Base-by-base conservation (phyloP, 2,113 vertebrate genomes). In the Pao palembangensis region DNA sequence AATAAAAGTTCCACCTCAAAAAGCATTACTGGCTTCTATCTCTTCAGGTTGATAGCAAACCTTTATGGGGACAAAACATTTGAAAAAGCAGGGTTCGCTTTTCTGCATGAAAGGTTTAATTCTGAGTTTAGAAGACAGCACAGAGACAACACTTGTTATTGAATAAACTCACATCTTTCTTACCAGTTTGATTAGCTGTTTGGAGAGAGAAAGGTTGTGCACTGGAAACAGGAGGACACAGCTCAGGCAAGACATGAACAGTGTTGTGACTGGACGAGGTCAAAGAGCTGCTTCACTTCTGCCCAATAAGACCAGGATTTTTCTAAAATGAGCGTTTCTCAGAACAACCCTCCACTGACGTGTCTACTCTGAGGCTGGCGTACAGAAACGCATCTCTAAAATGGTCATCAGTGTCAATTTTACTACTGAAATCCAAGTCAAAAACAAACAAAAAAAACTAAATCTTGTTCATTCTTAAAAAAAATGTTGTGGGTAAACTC, bases 381-480 rank as follows among this genome's bases (percentile, higher is more conserved):
- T 1, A 31, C 23, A 23, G 11, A 16, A 18, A 18, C 8, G 1
- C 3, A 16, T 25, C 13, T 44, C 54, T 61, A 31, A 58, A 49
- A 13, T 25, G 38, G 38, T 51, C 41, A 21, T 55, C 56, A 60
- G 61, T 20, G 46, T 31, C 44, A 55, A 25, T 56, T 23, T 44
- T 44, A 16, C 43, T 3, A 44, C 16, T 44, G 34, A 38, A 38
- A 38, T 38, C 10, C 34, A 38, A 38, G 34, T 38, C 34, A 38
- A 38, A 38, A 51, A 66, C 8, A 47, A 28, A 28, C 3, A 28
- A 4, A 28, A 28, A 28, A 18, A n/a, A 28, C 46, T 51, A 28
- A 18, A n/a, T 41, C 46, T 51, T 49, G 16, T 55, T 71, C 50
- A 51, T 21, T 53, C 53, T 61, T 41, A 52, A 56, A 59, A 72